These are phyloP conservation scores for Campaea margaritaria DNA, from an alignment of 2,888 invertebrate species.

Conservation along the genomic window DNA sequence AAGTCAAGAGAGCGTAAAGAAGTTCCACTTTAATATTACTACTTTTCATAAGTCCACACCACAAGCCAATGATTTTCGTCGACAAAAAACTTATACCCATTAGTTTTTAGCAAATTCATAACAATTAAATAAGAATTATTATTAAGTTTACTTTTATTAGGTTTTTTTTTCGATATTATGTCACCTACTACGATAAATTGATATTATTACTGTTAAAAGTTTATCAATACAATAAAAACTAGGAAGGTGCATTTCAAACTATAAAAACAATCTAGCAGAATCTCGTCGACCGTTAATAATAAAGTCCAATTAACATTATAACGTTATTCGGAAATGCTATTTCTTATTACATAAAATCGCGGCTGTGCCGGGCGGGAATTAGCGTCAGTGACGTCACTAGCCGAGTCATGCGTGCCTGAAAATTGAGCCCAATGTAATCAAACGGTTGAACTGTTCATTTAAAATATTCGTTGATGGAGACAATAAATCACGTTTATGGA, in stretches of 20 bases:
- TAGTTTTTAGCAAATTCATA: no score
- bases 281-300: constrained; percentile 16
- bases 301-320: constrained; percentile 22
- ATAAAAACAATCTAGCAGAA: constrained; percentile 2
- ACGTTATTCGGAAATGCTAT: constrained; percentile 23
- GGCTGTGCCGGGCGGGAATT: constrained; percentile 11
- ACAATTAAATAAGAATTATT: no score
- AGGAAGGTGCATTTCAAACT: background rate
- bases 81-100: no score
- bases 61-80: no score
- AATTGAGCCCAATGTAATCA: constrained; percentile 21
- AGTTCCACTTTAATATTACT: no score
- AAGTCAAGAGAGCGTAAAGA: no score
- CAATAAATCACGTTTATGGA: constrained; percentile 15
- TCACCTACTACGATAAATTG: no score
- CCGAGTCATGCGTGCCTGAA: constrained; percentile 22
- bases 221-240: background rate
- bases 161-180: no score
- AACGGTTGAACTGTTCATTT: constrained; percentile 15
- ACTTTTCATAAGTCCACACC: no score
- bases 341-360: constrained; percentile 14
- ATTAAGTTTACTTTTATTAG: no score
- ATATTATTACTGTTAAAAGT: background rate
- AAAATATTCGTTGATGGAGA: constrained; percentile 9
- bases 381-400: constrained; percentile 20